Conservation (phyloP, 2,888 invertebrate genomes). For the Encarsia formosa region DNA sequence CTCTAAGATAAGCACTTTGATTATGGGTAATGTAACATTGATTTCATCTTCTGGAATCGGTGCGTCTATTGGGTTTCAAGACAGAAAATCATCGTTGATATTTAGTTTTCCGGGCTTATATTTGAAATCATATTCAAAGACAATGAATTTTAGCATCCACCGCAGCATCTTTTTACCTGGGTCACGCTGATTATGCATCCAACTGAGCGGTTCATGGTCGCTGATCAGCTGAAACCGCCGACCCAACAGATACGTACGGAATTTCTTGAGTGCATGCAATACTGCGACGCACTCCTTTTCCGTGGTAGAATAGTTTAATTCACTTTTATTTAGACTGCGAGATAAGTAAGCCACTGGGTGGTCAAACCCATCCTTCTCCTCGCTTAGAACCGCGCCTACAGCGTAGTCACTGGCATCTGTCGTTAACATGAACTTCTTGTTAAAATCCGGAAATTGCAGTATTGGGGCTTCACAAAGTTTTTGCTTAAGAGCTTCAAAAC, state of each 20-base stretch:
- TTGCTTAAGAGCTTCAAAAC: not conserved
- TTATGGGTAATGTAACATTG: too few species aligned
- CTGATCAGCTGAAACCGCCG: not conserved
- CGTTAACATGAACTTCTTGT: not conserved
- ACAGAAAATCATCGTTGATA: too few species aligned
- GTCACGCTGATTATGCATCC: not conserved
- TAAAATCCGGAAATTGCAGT: not conserved
- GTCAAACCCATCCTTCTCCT: not conserved
- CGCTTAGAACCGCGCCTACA: not conserved
- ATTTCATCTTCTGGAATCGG: too few species aligned
- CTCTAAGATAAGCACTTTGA: too few species aligned
- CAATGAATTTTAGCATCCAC: constrained; percentile 1
- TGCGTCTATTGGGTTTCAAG: too few species aligned
- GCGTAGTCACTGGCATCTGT: not conserved
- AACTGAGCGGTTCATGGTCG: not conserved
- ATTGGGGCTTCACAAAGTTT: not conserved
- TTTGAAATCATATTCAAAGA: constrained; percentile 1
- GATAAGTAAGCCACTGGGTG: too few species aligned
- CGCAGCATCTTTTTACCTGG: not conserved
- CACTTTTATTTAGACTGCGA: too few species aligned
- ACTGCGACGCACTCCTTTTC: not conserved
- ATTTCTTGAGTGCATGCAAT: not conserved
- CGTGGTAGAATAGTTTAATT: too few species aligned
- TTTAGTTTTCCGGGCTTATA: not conserved
- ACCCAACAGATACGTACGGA: not conserved